These are phyloP conservation scores for Eupithecia exiguata DNA, from an alignment of 2,888 invertebrate genomes.

Conservation along the genomic window DNA sequence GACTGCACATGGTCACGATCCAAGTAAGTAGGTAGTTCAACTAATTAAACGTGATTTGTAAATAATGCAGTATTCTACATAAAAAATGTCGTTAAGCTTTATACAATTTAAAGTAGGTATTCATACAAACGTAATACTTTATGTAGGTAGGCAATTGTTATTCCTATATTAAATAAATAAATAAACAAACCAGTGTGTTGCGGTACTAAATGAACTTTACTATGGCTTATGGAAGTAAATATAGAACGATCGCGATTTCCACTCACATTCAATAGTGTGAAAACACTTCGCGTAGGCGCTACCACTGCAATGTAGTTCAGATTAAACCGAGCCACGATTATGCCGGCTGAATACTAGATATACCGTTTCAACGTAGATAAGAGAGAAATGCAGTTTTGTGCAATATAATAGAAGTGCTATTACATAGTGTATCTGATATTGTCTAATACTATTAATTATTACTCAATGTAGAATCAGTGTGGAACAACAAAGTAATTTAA, in stretches of 20 bases:
- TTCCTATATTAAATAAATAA: background rate
- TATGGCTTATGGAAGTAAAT: constrained; percentile 57
- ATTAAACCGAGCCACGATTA: constrained; percentile 14
- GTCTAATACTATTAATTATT: background rate
- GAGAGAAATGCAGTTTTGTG: background rate
- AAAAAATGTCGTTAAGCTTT: background rate
- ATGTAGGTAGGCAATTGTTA: background rate
- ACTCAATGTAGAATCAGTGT: background rate
- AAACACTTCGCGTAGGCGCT: constrained; percentile 42
- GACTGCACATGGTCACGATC: background rate
- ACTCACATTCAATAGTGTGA: constrained; percentile 52
- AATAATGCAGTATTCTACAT: too few relatives aligned
- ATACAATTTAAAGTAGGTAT: background rate
- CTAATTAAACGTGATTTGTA: background rate
- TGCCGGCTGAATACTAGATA: background rate
- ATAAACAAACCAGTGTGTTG: constrained; percentile 4
- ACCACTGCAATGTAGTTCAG: constrained; percentile 29
- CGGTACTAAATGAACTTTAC: constrained; percentile 23
- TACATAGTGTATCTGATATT: background rate
- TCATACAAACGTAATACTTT: background rate
- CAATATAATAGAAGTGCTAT: background rate
- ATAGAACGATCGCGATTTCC: constrained; percentile 60
- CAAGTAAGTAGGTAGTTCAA: background rate
- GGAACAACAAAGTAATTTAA: background rate
- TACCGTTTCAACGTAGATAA: background rate